Evolutionary conservation across 1,140 invertebrate species (phyloP).

Genomic region (Adoxophyes honmai): DNA sequence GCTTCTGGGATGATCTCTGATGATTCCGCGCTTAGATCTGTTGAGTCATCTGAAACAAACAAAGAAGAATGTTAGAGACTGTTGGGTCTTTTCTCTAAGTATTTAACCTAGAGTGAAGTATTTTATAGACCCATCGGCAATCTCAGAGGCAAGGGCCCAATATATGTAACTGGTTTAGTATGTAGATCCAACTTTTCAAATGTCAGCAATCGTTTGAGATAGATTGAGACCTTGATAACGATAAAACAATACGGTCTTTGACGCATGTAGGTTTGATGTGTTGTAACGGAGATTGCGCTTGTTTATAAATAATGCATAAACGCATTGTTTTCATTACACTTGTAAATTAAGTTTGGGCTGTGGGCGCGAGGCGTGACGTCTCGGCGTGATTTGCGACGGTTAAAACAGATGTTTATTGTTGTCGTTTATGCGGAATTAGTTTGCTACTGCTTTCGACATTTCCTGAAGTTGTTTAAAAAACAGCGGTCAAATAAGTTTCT

Average conservation of each 20-base stretch:
- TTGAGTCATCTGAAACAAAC: conserved; percentile 58
- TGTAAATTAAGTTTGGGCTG: conserved; percentile 14
- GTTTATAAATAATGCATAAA: conserved; percentile 12
- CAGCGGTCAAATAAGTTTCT: too few relatives aligned
- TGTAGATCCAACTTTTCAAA: not conserved
- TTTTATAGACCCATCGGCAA: too few relatives aligned
- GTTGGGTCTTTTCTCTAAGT: too few relatives aligned
- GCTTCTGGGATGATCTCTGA: conserved; percentile 68
- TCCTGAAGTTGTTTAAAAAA: too few relatives aligned
- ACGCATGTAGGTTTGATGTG: conserved; percentile 13
- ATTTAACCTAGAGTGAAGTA: too few relatives aligned
- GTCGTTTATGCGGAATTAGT: not conserved
- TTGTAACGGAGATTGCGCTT: conserved; percentile 10
- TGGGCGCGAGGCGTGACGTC: conserved; percentile 4
- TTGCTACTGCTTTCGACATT: not conserved
- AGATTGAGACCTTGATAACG: conserved; percentile 10
- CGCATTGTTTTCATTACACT: conserved; percentile 14
- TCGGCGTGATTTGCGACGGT: conserved; percentile 7
- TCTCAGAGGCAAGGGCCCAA: not conserved
- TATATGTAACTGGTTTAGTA: not conserved
- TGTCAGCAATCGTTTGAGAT: not conserved
- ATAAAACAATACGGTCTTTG: conserved; percentile 7
- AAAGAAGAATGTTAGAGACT: conserved; percentile 11
- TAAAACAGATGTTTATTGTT: conserved; percentile 4
- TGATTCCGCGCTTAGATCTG: conserved; percentile 61